Evolutionary conservation across 2,113 vertebrate species (phyloP).

Genomic region (Nycticorax nycticorax): DNA sequence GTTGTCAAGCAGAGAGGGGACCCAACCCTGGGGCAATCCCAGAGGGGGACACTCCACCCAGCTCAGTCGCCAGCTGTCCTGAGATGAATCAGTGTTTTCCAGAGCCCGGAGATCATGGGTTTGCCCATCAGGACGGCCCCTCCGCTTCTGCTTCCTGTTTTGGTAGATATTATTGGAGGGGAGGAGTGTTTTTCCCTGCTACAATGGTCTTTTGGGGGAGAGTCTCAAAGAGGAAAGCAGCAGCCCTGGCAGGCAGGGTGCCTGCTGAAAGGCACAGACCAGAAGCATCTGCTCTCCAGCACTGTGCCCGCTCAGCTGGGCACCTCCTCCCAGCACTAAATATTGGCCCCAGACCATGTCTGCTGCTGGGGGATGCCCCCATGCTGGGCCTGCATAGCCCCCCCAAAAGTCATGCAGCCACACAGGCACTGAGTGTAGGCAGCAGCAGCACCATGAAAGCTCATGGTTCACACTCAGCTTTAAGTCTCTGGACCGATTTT

Average conservation of each 20-base stretch:
- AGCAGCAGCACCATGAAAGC: neutral
- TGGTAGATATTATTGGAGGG: neutral
- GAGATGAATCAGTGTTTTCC: neutral
- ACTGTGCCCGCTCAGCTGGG: rapidly evolving
- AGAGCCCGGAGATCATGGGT: neutral
- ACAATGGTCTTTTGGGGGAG: neutral
- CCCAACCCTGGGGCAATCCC: neutral
- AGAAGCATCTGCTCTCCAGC: neutral
- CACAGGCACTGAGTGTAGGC: neutral
- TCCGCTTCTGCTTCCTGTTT: neutral
- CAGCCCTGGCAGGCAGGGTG: neutral
- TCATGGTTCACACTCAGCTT: neutral
- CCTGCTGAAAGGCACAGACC: neutral
- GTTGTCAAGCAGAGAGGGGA: neutral
- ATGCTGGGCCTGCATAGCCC: neutral
- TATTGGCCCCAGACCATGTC: rapidly evolving
- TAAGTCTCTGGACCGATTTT: neutral
- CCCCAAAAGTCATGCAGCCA: neutral
- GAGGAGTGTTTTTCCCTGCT: neutral
- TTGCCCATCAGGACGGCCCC: neutral
- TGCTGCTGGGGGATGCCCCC: neutral
- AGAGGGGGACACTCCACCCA: neutral
- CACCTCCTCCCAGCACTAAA: neutral
- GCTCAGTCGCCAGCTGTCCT: neutral
- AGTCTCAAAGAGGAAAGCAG: neutral